Percentiles rank a stretch among this genome's conserved stretches.
Conservation (phyloP, 30 jellyfish, hydroid and myxozoan genomes). For the Rhopilema esculentum region DNA sequence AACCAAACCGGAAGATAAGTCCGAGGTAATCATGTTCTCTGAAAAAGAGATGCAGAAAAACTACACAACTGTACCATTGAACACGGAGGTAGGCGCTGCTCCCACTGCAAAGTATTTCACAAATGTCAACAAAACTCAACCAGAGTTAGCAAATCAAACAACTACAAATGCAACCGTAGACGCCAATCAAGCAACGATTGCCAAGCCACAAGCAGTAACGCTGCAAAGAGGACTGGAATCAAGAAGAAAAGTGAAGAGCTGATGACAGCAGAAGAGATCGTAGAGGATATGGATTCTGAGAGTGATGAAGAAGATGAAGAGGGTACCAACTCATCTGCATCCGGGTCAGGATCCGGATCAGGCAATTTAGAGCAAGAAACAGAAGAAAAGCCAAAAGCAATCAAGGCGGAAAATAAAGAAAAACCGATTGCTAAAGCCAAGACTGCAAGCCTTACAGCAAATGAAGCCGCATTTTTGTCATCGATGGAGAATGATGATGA, state of each 20-base stretch:
- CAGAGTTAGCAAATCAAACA: not conserved
- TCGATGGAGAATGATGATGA: constrained; percentile 62
- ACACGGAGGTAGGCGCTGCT: not conserved
- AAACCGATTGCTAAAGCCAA: constrained; percentile 15
- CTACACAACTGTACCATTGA: constrained; percentile 24
- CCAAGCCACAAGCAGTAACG: too few species aligned
- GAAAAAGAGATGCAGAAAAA: constrained; percentile 43
- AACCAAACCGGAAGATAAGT: constrained; percentile 40
- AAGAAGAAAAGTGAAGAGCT: constrained; percentile 56
- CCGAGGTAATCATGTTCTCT: constrained; percentile 67
- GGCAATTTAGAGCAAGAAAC: constrained; percentile 30
- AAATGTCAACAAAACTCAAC: not conserved
- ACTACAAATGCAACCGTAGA: not conserved
- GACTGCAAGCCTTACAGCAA: constrained; percentile 63
- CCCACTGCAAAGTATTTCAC: constrained; percentile 38
- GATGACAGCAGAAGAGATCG: constrained; percentile 75
- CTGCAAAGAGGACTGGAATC: constrained; percentile 47
- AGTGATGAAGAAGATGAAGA: constrained; percentile 63
- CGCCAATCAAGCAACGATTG: too few species aligned
- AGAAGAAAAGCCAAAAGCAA: not conserved
- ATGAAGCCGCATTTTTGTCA: constrained; percentile 80
- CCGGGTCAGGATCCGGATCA: constrained; percentile 86
- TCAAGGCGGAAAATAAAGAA: constrained; percentile 1
- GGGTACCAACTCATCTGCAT: constrained; percentile 54
- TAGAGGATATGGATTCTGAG: constrained; percentile 76